Evolutionary conservation across 2,797 vertebrate genomes (phyloP).

Genomic region (Sphaeramia orbicularis): DNA sequence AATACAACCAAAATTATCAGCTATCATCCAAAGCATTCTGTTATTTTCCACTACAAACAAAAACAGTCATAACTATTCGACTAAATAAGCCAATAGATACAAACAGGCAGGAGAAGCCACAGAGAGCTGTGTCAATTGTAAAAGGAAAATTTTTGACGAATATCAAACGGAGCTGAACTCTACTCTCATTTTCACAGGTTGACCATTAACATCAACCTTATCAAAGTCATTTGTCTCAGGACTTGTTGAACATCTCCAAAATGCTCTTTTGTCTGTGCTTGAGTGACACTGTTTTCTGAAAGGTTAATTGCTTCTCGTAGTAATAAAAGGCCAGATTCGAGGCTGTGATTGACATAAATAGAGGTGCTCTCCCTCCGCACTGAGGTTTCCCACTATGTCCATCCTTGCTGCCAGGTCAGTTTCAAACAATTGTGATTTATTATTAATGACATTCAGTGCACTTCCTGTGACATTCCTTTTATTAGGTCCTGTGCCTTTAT

Average conservation of each 20-base stretch:
- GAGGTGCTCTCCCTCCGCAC: conserved; percentile 66
- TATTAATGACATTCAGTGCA: conserved; percentile 86
- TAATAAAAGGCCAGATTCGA: conserved; percentile 83
- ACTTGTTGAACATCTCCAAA: conserved; percentile 83
- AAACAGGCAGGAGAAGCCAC: background rate
- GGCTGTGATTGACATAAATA: conserved; percentile 85
- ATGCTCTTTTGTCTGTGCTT: conserved; percentile 79
- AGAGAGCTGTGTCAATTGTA: background rate
- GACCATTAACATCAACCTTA: conserved; percentile 75
- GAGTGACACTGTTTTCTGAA: conserved; percentile 84
- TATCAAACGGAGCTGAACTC: conserved; percentile 50
- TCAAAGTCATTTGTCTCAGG: conserved; percentile 79
- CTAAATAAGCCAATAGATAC: conserved; percentile 11
- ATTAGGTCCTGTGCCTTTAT: conserved; percentile 84
- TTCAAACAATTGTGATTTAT: conserved; percentile 87
- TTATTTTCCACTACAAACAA: conserved; percentile 34
- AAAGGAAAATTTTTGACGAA: conserved; percentile 31
- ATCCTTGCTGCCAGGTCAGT: conserved; percentile 77
- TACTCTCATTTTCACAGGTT: conserved; percentile 59
- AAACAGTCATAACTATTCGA: conserved; percentile 15
- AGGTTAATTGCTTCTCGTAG: conserved; percentile 85
- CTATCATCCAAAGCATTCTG: conserved; percentile 34
- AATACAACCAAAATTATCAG: conserved; percentile 32
- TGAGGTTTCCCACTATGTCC: conserved; percentile 71
- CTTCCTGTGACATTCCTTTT: conserved; percentile 87